Evolutionary conservation across 2,888 invertebrate species (phyloP), one percentile per base, ranked within the genome.

Genomic region (Carabus problematicus): DNA sequence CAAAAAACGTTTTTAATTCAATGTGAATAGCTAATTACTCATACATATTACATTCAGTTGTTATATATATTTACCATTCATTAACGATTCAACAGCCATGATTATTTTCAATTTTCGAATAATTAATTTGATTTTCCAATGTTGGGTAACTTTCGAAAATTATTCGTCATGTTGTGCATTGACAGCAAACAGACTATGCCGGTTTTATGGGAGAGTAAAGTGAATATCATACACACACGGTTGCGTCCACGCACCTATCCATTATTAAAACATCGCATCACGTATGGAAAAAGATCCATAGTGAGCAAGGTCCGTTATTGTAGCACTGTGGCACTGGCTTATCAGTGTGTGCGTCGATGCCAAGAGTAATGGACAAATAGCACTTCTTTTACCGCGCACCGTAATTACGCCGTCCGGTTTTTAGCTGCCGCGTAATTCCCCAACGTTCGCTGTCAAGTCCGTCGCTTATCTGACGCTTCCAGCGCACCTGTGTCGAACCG

Each of bases 121-220:
- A 64, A 64, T 64, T 64, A 64, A 64, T 64, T 64, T 54, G 63
- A 64, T 64, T 64, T 63, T 63, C 52, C 62, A 63, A 18, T 63
- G 41, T 49, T 16, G 29, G 6, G 40, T 52, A n/a, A 14, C 41
- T 16, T 52, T 52, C 40, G 41, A n/a, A 12, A 40, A 42, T 42
- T 29, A 64, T 64, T 52, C 40, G 49, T 14, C 54, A 55, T 64
- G 54, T 52, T 54, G 54, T n/a, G 45, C 54, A 40, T 11, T 16
- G 52, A 63, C 55, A 64, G 54, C 63, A 64, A 64, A 52, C 55
- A 64, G 40, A 54, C 54, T 64, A 64, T 42, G 41, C 52, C 47
- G 18, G 16, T 52, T 52, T 52, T 3, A 14, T 29, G 29, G 47
- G 12, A 52, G 40, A 29, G 40, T 40, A 63, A 63, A 63, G 52